Conservation (phyloP, 2,888 invertebrate species). For the Sphaerolaimus hirsutus region DNA sequence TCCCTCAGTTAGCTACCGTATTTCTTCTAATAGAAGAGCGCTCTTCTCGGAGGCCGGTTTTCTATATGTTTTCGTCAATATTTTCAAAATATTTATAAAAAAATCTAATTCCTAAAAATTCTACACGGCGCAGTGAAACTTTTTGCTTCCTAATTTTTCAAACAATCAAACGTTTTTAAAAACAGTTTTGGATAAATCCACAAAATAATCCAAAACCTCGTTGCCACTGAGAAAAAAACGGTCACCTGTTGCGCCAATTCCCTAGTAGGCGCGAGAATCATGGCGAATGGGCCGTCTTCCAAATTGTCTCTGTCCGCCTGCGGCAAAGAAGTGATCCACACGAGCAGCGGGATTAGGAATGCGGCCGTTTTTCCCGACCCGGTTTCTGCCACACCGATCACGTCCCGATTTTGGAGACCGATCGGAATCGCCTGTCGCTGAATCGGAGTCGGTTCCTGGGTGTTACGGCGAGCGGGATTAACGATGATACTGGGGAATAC, state of each 20-base stretch:
- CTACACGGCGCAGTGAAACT: no score
- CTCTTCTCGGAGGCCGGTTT: no score
- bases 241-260: conserved; percentile 14
- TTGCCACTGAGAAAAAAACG: no score
- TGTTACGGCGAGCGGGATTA: no score
- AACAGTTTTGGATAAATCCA: not conserved
- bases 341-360: conserved; percentile 78
- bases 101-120: no score
- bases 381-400: conserved; percentile 97
- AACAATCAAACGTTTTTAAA: not conserved
- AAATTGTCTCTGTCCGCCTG: conserved; percentile 47
- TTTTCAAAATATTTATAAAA: no score
- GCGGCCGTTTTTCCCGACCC: conserved; percentile 96
- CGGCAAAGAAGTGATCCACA: conserved; percentile 91
- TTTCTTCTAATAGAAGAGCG: no score
- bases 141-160: no score
- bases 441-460: conserved; percentile 81
- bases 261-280: conserved; percentile 78
- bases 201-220: not conserved
- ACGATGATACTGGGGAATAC: no score
- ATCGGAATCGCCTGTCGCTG: conserved; percentile 97
- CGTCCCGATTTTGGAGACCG: conserved; percentile 49
- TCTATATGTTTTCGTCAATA: no score
- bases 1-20: no score
- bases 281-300: conserved; percentile 65